Evolutionary conservation across 2,888 invertebrate genomes (phyloP), one percentile per base, ranked within the genome.

Genomic region (Pyrrhosoma nymphula): DNA sequence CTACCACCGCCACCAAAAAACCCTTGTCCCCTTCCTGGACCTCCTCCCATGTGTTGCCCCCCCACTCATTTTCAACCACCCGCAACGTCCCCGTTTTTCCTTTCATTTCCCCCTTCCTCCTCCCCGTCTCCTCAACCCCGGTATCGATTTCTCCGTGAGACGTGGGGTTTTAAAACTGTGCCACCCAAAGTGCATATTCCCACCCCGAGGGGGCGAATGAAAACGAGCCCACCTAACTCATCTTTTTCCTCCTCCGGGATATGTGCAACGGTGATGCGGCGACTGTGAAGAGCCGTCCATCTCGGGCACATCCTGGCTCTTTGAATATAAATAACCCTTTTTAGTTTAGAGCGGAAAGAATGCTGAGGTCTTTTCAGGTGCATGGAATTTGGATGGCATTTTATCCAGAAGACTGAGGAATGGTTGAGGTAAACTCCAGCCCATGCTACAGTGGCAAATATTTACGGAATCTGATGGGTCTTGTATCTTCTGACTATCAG

Each of bases 131-230:
- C 3, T 20, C 69, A 69, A 69, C 69, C 75, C 35, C 63, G 35
- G 20, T 39, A 91, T 91, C 91, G 91, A 91, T 91, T 91, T 91
- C 26, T 39, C 26, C 14, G 14, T 8, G 47, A 47, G 47, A 8
- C 8, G 47, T 2, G 47, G 47, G 47, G 18, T 63, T 82, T 82
- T 26, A 91, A 91, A 91, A 63, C 60, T 56, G 63, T 91, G 91
- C 91, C 91, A 63, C 60, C 60, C 60, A 39, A 18, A 91, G 60
- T 91, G 60, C 91, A 60, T 60, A 35, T 16, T n/a, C 75, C 18
- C 26, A 1, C 75, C n/a, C 20, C 26, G 35, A 69, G 26, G 8
- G 69, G 23, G 69, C 2, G 10, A 60, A 60, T 60, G 20, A 60
- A 14, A 60, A 60, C 60, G 2, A 47, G 2, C 2, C 47, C 8